Base-by-base conservation (phyloP, 64 coral and sea anemone species). In the Stichodactyla helianthus region DNA sequence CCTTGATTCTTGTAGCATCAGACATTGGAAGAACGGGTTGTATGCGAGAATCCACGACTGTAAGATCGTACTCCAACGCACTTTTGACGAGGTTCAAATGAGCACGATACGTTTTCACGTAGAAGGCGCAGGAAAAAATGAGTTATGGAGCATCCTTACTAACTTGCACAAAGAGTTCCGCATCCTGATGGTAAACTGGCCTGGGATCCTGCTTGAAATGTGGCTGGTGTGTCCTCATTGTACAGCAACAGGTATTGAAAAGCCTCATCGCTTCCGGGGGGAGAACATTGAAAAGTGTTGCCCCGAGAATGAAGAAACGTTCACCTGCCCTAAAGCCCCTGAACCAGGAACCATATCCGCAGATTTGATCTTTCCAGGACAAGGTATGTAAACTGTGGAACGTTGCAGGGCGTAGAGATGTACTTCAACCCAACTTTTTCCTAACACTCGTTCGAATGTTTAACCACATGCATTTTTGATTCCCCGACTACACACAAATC, bases 181-280 rank as follows among this genome's bases (percentile, higher is more conserved):
- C 23, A 26, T 44, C 8, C 58, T 89, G 28, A 71, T 93, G 88
- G 55, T 11, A 44, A 77, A 89, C 11, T 93, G 92, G 92, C 92
- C 92, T 22, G 92, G 92, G 2, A 68, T 89, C 13, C 22, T 82
- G 13, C 82, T 64, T 51, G 77, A 93, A 52, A 54, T 85, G 74
- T 93, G 87, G 84, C 67, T 86, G 52, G 88, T 93, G 27, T 93
- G 92, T 19, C 92, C 92, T 50, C 83, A 89, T 53, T 93, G 92
- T 67, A 86, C 85, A 16, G 6, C 20, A 5, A 7, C 54, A 81
- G 78, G 78, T 4, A 4, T 7, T 13, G n/a, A 18, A 12, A 4
- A 81, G 5, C 78, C 78, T 20, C 35, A 81, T 81, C 78, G 78
- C 4, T 81, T 81, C 12, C 78, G 53, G 53, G 78, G 78, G 6